phyloP scores from a whole-genome alignment of 2,797 vertebrate genomes.

The Emys orbicularis region DNA sequence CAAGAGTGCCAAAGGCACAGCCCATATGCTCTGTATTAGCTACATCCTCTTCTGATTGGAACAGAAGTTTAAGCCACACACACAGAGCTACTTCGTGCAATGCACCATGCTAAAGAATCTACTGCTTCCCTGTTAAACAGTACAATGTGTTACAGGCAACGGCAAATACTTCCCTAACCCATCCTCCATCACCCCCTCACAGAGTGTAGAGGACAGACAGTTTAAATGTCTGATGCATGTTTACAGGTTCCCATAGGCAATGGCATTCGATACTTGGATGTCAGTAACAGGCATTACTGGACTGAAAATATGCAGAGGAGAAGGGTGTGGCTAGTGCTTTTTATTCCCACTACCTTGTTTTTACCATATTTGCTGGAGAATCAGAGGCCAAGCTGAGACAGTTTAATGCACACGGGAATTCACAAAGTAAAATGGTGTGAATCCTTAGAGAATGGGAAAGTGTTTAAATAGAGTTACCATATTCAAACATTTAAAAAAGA shows the following conservation, averaged over 20 bases:
- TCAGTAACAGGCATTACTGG: background rate
- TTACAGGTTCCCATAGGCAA: background rate
- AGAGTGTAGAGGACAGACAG: background rate
- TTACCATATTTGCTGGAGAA: background rate
- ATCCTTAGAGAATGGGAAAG: background rate
- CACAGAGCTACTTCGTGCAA: background rate
- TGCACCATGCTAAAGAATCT: background rate
- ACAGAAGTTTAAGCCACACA: rapidly evolving
- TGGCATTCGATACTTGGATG: background rate
- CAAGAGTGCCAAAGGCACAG: background rate
- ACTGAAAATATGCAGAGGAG: background rate
- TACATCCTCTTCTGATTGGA: background rate
- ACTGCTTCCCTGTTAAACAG: background rate
- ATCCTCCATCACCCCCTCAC: background rate
- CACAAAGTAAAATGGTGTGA: slow-evolving; percentile 24
- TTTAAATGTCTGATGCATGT: background rate
- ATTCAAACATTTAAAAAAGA: too few species aligned
- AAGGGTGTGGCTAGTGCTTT: background rate
- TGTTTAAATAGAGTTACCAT: background rate
- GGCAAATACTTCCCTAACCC: background rate
- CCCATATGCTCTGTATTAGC: background rate
- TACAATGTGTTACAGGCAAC: background rate
- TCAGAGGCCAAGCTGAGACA: background rate
- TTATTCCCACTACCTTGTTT: background rate
- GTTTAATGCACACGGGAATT: background rate